These are phyloP conservation scores for Leptinotarsa lineolata DNA, from an alignment of 1,140 invertebrate species.

Conservation along the genomic window DNA sequence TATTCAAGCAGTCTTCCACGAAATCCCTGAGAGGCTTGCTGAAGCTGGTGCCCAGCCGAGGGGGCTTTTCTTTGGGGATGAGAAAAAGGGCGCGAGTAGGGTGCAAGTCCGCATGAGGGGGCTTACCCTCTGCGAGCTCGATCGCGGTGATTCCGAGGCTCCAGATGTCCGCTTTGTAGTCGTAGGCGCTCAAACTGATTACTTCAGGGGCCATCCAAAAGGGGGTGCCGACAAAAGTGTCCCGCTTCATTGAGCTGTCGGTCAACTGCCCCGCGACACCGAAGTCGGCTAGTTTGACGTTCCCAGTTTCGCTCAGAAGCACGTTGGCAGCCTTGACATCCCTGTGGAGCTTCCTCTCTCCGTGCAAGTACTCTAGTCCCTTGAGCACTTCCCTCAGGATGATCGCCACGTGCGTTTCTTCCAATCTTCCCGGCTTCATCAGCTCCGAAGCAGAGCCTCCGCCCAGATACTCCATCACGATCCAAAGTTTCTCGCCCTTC, in stretches of 20 bases:
- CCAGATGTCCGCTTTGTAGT: slow-evolving; percentile 99
- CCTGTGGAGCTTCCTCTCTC: slow-evolving; percentile 95
- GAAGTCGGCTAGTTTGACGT: slow-evolving; percentile 97
- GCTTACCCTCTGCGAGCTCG: slow-evolving; percentile 99
- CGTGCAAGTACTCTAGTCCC: slow-evolving; percentile 98
- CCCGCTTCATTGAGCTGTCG: slow-evolving; percentile 98
- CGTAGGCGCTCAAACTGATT: slow-evolving; percentile 98
- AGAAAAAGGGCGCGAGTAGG: slow-evolving; percentile 99
- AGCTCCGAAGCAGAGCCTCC: slow-evolving; percentile 97
- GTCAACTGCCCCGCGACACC: slow-evolving; percentile 96
- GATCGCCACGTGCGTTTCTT: slow-evolving; percentile 99
- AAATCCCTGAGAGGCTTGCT: slow-evolving; percentile 98
- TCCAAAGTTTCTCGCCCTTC: slow-evolving; percentile 99
- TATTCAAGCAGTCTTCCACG: slow-evolving; percentile 98
- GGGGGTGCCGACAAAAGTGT: slow-evolving; percentile 98
- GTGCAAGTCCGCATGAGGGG: slow-evolving; percentile 97
- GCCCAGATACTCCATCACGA: slow-evolving; percentile 99
- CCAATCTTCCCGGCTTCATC: slow-evolving; percentile 98
- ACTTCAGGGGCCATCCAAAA: slow-evolving; percentile 99
- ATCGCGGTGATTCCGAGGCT: slow-evolving; percentile 98
- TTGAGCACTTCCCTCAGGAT: slow-evolving; percentile 97
- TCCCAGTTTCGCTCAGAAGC: slow-evolving; percentile 95
- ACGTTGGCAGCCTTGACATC: slow-evolving; percentile 99
- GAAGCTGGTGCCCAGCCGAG: slow-evolving; percentile 95
- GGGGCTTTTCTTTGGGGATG: slow-evolving; percentile 99